Percentiles rank a stretch among this genome's conserved stretches.
These are phyloP conservation scores for Trematocara variabile DNA, from an alignment of 2,113 vertebrate genomes.

Conservation along the genomic window DNA sequence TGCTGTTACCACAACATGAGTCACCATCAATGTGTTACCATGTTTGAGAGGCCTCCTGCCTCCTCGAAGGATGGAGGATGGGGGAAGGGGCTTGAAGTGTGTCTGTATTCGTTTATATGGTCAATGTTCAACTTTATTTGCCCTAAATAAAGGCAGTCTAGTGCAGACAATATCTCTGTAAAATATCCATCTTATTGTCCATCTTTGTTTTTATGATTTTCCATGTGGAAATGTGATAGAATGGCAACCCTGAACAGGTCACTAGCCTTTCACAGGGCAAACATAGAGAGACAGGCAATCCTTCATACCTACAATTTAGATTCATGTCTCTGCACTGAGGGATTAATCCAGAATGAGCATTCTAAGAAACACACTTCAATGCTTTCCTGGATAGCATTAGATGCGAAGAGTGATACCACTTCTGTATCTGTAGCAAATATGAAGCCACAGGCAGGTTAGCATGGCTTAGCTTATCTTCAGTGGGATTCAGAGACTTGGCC, in stretches of 20 bases:
- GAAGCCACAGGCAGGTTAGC: neutral
- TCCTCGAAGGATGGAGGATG: neutral
- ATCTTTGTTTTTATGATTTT: neutral
- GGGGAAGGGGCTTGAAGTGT: neutral
- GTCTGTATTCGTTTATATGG: neutral
- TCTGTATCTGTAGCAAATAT: neutral
- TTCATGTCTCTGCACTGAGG: neutral
- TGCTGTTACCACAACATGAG: constrained; percentile 43
- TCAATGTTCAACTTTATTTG: neutral
- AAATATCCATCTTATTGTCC: neutral
- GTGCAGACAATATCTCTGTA: neutral
- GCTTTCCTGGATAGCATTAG: neutral
- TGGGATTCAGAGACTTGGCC: neutral
- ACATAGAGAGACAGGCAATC: neutral
- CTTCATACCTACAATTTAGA: neutral
- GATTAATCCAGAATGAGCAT: neutral
- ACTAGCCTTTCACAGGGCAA: neutral
- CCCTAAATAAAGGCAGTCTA: neutral
- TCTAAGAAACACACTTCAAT: neutral
- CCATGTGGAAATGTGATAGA: neutral
- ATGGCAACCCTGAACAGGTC: neutral
- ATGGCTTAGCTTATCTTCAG: neutral
- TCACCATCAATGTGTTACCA: constrained; percentile 47
- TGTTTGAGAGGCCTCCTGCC: neutral
- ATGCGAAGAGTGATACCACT: neutral